phyloP scores from a whole-genome alignment of 1,140 invertebrate genomes.

The Bombus consobrinus region DNA sequence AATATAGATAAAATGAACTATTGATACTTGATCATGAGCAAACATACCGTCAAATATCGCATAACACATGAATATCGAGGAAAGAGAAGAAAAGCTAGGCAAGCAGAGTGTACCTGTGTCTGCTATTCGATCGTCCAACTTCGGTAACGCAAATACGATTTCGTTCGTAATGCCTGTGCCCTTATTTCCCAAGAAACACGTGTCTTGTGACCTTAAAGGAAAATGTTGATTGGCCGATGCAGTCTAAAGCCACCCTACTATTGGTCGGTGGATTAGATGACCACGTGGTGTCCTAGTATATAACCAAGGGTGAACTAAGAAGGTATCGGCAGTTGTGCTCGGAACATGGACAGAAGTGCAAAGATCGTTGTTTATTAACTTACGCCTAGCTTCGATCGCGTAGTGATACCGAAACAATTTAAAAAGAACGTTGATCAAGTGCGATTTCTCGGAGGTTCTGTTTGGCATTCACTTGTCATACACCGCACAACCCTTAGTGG shows the following conservation, averaged over 20 bases:
- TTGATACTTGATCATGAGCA: neutral
- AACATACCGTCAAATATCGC: neutral
- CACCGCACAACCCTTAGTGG: neutral
- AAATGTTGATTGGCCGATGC: conserved; percentile 70
- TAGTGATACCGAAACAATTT: conserved; percentile 41
- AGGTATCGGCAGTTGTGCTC: conserved; percentile 77
- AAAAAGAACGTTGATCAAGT: conserved; percentile 36
- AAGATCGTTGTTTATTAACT: conserved; percentile 58
- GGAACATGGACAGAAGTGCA: conserved; percentile 71
- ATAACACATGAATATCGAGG: neutral
- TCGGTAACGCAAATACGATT: conserved; percentile 69
- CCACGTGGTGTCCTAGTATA: conserved; percentile 81
- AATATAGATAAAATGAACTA: neutral
- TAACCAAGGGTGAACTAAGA: conserved; percentile 78
- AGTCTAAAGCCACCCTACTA: conserved; percentile 64
- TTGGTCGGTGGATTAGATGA: conserved; percentile 80
- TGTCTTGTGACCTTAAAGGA: conserved; percentile 72
- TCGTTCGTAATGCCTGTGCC: conserved; percentile 69
- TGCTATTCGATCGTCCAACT: conserved; percentile 65
- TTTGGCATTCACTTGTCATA: neutral
- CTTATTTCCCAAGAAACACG: conserved; percentile 76
- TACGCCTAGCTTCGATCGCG: conserved; percentile 50
- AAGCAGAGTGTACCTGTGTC: conserved; percentile 6
- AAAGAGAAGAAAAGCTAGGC: conserved; percentile 12
- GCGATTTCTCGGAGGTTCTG: conserved; percentile 36